Base-by-base conservation (phyloP, 2,888 invertebrate species). In the Plagodis dolabraria region DNA sequence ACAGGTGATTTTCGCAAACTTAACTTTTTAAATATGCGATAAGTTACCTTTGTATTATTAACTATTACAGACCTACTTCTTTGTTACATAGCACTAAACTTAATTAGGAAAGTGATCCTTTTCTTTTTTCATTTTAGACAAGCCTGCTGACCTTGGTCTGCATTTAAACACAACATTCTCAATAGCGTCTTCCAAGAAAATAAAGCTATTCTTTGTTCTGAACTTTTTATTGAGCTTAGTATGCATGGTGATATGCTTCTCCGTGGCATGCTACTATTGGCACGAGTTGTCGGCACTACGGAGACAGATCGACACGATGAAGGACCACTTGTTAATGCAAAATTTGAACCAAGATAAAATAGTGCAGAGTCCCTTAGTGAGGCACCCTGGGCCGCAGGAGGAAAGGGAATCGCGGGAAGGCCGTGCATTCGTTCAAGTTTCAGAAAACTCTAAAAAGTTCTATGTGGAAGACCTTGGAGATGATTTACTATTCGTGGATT, bases 151-250 rank as follows among this genome's bases (percentile, higher is more conserved):
- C 71, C 86, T 91, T 73, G 92, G 90, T 68, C 86, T 92, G 53
- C 91, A 92, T 70, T 89, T 92, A 71, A 91, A 92, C 71, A 91
- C 92, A 40, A 92, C 91, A 56, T 83, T 90, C 70, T 86, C 90
- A 55, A 85, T 91, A 77, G 90, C 89, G 85, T 90, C 92, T 86
- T 90, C 90, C 79, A 91, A 89, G 88, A 92, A 91, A 87, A 85
- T 92, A 70, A 89, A 83, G 79, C 79, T 90, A 66, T 78, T 92
- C 74, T 88, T 92, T 74, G 75, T 90, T 54, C 71, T 91, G 53
- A 92, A 89, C 79, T 89, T 92, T 79, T 82, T 91, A 69, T 76
- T 92, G 63, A 86, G 87, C 69, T 75, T 89, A 34, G 70, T 89
- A 35, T 89, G 89, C 74, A 85, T 92, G 81, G 76, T 86, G 52